A percentile compares a stretch with the other conserved stretches of the same genome.
These are phyloP conservation scores for Astreopora myriophthalma DNA, from an alignment of 64 coral and sea anemone genomes.

Conservation along the genomic window DNA sequence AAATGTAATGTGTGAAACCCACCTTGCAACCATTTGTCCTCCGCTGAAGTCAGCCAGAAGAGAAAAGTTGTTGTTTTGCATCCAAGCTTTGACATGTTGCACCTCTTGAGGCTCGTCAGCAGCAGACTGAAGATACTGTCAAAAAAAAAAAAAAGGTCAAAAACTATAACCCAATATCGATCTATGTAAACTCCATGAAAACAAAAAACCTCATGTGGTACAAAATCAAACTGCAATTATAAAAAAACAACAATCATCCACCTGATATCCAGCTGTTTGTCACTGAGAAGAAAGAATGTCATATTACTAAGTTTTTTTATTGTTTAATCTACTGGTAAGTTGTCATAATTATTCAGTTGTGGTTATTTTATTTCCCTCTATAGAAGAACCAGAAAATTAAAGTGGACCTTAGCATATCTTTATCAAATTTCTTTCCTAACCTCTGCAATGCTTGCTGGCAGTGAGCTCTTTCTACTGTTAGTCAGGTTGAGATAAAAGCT, in stretches of 20 bases:
- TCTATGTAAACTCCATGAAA: not conserved
- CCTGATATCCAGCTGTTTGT: not conserved
- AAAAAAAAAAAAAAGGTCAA: not conserved
- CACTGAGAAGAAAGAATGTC: too few species aligned
- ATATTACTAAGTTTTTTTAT: too few species aligned
- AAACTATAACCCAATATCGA: not conserved
- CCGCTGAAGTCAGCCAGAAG: conserved; percentile 92
- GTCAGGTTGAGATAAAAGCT: conserved; percentile 74
- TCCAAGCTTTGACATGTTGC: conserved; percentile 80
- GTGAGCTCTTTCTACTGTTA: conserved; percentile 14
- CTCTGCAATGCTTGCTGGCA: conserved; percentile 58
- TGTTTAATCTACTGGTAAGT: too few species aligned
- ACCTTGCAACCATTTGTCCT: conserved; percentile 89
- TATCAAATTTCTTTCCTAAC: conserved; percentile 26
- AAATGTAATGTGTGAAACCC: too few species aligned
- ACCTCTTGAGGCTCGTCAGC: conserved; percentile 83
- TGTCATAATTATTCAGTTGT: too few species aligned
- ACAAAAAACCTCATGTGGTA: not conserved
- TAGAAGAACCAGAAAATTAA: too few species aligned
- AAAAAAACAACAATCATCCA: too few species aligned
- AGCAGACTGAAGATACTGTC: conserved; percentile 60
- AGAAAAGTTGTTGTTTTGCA: conserved; percentile 75
- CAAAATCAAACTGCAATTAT: too few species aligned
- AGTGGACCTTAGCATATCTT: too few species aligned
- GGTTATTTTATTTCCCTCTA: too few species aligned